Base-by-base conservation (phyloP, 2,113 vertebrate species). In the Sapayoa aenigma region DNA sequence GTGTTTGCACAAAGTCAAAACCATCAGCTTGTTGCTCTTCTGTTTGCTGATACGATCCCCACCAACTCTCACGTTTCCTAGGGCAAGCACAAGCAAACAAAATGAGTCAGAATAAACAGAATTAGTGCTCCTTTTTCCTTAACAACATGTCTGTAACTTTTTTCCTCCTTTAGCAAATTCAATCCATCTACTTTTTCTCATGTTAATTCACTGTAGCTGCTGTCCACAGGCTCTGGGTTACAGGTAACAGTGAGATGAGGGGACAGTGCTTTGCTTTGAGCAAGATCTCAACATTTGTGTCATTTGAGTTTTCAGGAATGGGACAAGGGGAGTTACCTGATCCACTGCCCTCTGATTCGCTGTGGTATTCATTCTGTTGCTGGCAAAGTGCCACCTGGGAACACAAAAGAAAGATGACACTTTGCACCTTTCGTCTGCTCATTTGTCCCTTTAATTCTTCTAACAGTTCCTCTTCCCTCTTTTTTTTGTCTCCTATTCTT, bases 241-340 rank as follows among this genome's bases (percentile, higher is more conserved):
- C 53, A 39, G 0, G 0, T 41, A 52, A 47, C 1, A 5, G 47
- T n/a, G 69, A 47, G 33, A 59, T n/a, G 73, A 78, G 67, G 35
- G 62, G 39, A 47, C 17, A 49, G 47, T 58, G 30, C n/a, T 81
- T 92, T 88, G 53, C 47, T 74, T 78, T 84, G 39, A 71, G 73
- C 68, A 81, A 67, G 47, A 67, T 11, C 33, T 81, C 83, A 86
- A 50, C 39, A 18, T 92, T 47, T 89, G 42, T 44, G 30, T 56
- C 15, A 15, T 87, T 72, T 72, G 44, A 44, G 55, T 87, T 84
- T 87, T 58, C 69, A 76, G n/a, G 67, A 88, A 21, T 44, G 23
- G 11, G 22, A 5, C 0, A 1, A 55, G 15, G 14, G 2, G 9
- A 0, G 3, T 65, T 92, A 56, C 47, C 49, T 65, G 44, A 68